phyloP scores from a whole-genome alignment of 2,113 vertebrate genomes.

The Paraplagusia blochii region DNA sequence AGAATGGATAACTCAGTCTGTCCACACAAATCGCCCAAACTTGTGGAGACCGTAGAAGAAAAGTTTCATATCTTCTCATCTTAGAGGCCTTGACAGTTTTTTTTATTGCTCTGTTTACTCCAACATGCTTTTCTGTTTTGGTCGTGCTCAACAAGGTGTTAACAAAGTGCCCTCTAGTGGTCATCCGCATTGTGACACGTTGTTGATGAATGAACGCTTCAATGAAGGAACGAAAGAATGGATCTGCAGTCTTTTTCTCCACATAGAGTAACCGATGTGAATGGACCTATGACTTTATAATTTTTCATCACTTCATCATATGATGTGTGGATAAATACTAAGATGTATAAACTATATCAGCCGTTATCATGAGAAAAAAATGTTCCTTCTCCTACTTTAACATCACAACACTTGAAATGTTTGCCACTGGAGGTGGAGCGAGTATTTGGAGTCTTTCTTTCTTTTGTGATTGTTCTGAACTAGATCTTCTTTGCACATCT shows the following conservation, averaged over 20 bases:
- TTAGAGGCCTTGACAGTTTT: constrained; percentile 30
- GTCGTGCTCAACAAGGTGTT: neutral
- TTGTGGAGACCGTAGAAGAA: neutral
- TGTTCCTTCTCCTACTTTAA: too few relatives aligned
- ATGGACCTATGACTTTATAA: constrained; percentile 35
- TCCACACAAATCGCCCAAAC: neutral
- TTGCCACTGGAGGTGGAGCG: constrained; percentile 3
- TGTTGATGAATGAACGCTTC: constrained; percentile 14
- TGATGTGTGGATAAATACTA: constrained; percentile 17
- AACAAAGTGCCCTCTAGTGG: neutral
- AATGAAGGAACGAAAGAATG: constrained; percentile 2
- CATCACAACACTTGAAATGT: neutral
- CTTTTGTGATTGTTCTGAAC: neutral
- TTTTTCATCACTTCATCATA: neutral
- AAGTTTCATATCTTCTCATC: constrained; percentile 12
- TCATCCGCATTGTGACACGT: neutral
- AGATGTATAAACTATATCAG: neutral
- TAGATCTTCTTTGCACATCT: constrained; percentile 1
- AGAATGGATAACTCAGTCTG: neutral
- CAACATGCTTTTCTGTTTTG: neutral
- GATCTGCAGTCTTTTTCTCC: constrained; percentile 25
- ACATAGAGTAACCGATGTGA: constrained; percentile 28
- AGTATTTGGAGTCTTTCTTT: constrained; percentile 1
- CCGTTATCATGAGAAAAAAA: too few relatives aligned
- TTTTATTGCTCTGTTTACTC: constrained; percentile 1